These are phyloP conservation scores for Megaptera novaeangliae DNA, from an alignment of 2,113 vertebrate genomes.

Conservation along the genomic window DNA sequence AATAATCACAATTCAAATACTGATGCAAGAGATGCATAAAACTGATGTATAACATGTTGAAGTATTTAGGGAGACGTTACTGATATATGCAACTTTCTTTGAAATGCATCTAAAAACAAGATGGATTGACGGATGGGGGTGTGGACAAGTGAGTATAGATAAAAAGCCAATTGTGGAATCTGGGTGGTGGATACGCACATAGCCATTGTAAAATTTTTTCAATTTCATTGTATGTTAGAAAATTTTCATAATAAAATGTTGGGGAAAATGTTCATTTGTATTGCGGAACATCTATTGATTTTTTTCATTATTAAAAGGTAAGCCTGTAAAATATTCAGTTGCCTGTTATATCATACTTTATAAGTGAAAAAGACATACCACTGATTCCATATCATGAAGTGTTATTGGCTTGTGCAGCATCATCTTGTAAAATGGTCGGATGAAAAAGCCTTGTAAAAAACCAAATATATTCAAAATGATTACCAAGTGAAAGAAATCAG, in stretches of 20 bases:
- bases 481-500: neutral
- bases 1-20: neutral
- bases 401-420: slow-evolving; percentile 97
- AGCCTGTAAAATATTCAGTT: neutral
- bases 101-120: neutral
- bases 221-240: neutral
- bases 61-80: neutral
- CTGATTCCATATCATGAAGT: slow-evolving; percentile 98
- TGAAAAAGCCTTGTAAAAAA: slow-evolving; percentile 92
- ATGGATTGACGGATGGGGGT: neutral
- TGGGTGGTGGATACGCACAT: neutral
- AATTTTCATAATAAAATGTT: slow-evolving; percentile 12
- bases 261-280: neutral
- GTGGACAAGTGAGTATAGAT: neutral
- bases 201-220: neutral
- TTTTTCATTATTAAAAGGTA: neutral
- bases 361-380: slow-evolving; percentile 84
- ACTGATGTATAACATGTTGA: neutral
- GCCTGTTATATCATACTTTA: neutral
- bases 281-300: neutral
- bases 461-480: slow-evolving; percentile 29
- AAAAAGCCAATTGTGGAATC: neutral
- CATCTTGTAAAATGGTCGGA: slow-evolving; percentile 99
- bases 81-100: neutral
- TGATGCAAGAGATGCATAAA: neutral